Evolutionary conservation across 1,140 invertebrate species (phyloP), one percentile per base, ranked within the genome.

Genomic region (Paraescarpia echinospica): DNA sequence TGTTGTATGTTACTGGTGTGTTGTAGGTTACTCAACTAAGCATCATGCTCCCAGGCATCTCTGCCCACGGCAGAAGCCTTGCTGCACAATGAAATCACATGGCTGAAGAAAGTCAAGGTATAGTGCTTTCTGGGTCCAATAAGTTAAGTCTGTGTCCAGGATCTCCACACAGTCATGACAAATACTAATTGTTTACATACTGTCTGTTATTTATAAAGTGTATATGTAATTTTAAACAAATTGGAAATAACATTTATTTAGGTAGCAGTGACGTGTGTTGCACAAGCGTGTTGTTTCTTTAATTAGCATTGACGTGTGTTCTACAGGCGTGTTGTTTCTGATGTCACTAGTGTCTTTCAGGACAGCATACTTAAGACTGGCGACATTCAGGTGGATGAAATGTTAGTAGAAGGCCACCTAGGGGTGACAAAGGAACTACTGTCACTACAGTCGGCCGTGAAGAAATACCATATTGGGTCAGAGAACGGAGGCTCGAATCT

Each of bases 371-470:
- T 97, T 93, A 96, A 97, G 92, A 97, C 97, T 31, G 97, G 97
- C 1, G 97, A 97, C 92, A 97, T 96, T 48, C 97, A 97, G 93
- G 97, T 98, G 0, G 97, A 98, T 92, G 98, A 98, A 94, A 97
- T 97, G 89, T 96, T 99, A 18, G 96, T 99, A n/a, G 98, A 99
- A 95, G 99, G 99, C 5, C 98, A 99, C 96, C 96, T 99, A 8
- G 97, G 98, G 94, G 96, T 99, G 89, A 98, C 98, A 0, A 98
- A 98, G 96, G 99, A 99, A 96, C 96, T 99, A 77, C 96, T 99
- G 35, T 97, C 97, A 90, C 98, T 99, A 95, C 97, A 99, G 91
- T 97, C 97, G 9, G 96, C 97, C 0, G 98, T 98, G 94, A 97
- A 98, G 93, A 99, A 99, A 95, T 98, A 97, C 94, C 97, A 98